Percentiles rank a stretch among this genome's conserved stretches.
phyloP scores from a whole-genome alignment of 2,797 vertebrate genomes.

The Tangara arthus region DNA sequence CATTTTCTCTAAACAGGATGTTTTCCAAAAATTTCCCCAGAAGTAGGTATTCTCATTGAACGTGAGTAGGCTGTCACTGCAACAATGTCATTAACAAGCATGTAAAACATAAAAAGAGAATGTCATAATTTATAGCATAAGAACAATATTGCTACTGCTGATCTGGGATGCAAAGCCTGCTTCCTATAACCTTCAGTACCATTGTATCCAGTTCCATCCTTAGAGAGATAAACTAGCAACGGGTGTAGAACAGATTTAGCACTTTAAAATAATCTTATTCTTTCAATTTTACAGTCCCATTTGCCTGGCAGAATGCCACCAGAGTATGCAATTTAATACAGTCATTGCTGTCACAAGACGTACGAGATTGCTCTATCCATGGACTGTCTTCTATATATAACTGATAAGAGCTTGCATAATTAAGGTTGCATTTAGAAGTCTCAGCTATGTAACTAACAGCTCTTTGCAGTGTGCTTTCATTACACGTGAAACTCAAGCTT shows the following conservation, averaged over 20 bases:
- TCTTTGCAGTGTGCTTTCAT: neutral
- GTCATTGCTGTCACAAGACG: slow-evolving; percentile 39
- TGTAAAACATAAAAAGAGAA: neutral
- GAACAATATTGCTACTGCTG: neutral
- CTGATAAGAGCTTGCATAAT: slow-evolving; percentile 50
- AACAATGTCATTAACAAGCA: neutral
- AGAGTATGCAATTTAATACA: slow-evolving; percentile 41
- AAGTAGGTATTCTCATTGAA: neutral
- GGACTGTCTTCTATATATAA: slow-evolving; percentile 51
- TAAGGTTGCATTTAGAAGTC: slow-evolving; percentile 39
- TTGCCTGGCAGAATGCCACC: slow-evolving; percentile 25
- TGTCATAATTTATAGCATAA: neutral
- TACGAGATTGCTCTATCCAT: slow-evolving; percentile 9
- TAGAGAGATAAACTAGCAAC: neutral
- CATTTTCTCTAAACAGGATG: neutral
- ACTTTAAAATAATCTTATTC: slow-evolving; percentile 6
- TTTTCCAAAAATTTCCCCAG: neutral
- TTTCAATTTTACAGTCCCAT: slow-evolving; percentile 2
- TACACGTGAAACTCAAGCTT: neutral
- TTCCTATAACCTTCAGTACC: neutral
- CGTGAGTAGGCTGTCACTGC: neutral
- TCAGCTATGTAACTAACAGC: neutral
- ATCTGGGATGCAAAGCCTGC: neutral
- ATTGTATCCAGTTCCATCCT: neutral
- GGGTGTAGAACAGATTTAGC: neutral